Percentiles rank a stretch among this genome's conserved stretches.
Conservation (phyloP, 2,797 vertebrate species). For the Typhlichthys subterraneus region DNA sequence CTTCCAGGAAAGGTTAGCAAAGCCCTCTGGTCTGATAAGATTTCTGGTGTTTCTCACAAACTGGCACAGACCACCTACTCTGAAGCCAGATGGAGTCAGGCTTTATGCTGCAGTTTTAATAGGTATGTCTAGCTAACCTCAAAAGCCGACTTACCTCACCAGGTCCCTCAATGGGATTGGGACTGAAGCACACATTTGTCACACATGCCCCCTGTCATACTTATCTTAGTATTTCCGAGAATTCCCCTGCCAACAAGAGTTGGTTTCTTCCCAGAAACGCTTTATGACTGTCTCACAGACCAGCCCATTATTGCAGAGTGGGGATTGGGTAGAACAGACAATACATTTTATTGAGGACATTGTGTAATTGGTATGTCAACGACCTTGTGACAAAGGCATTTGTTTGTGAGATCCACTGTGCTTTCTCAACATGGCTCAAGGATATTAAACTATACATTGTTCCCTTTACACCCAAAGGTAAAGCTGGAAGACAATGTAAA, state of each 20-base stretch:
- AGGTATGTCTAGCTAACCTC: conserved; percentile 17
- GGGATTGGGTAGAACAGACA: neutral
- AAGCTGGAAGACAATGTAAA: neutral
- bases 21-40: neutral
- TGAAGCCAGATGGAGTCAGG: neutral
- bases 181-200: conserved; percentile 13
- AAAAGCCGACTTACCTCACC: conserved; percentile 13
- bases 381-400: conserved; percentile 2
- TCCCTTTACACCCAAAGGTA: neutral
- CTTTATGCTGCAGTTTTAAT: conserved; percentile 1
- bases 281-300: neutral
- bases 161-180: conserved; percentile 9
- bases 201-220: neutral
- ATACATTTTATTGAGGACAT: conserved; percentile 6
- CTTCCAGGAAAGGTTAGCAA: no score
- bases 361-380: conserved; percentile 1
- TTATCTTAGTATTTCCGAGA: no score
- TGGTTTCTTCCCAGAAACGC: conserved; percentile 1
- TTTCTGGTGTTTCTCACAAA: neutral
- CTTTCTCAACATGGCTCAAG: neutral
- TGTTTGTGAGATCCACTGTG: conserved; percentile 2
- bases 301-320: neutral
- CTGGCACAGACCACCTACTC: neutral
- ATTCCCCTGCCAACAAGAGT: neutral
- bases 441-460: neutral